Base-by-base conservation (phyloP, 2,888 invertebrate species). In the Chloroclystis v-ata region DNA sequence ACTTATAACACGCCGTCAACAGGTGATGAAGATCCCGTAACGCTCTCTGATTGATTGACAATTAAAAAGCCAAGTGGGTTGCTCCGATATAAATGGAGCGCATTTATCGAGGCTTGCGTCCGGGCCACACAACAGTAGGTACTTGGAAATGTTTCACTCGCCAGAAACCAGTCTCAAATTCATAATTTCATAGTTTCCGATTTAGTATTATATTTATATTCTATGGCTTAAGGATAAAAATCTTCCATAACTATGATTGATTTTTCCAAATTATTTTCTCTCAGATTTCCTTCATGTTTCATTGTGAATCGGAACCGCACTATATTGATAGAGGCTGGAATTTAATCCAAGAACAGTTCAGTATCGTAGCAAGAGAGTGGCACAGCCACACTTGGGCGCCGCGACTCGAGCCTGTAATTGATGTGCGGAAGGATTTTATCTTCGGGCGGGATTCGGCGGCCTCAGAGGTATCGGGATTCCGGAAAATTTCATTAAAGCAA, bases 11-110 rank as follows among this genome's bases (percentile, higher is more conserved):
- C n/a, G n/a, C n/a, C 2, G 20, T 20, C 20, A 20, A 20, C 20
- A 20, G 20, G 20, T 20, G 20, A 20, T 4, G 20, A 8, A 26
- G 26, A 8, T 8, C 1, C 7, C 3, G 26, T 2, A 6, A 16
- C 20, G 20, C 35, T 45, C 43, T 47, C 47, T 51, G 69, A 70
- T 67, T 63, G 64, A 67, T 65, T 56, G 66, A 60, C 72, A 69
- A 71, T 70, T 65, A 69, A 60, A 60, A 42, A 51, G 52, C 49
- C 50, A 58, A 62, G 57, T 43, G 32, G 60, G 59, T 54, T 61
- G 56, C 51, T 54, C 45, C 29, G 41, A 54, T 60, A 60, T 56
- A 64, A 67, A 71, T 68, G 54, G 53, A 28, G 26, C 33, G 20
- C 60, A 67, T 67, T 63, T 57, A 64, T 69, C 60, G 57, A 43